Percentiles rank a stretch among this genome's conserved stretches.
Evolutionary conservation across 2,888 invertebrate species (phyloP).

Genomic region (Cheiracanthium punctorium): DNA sequence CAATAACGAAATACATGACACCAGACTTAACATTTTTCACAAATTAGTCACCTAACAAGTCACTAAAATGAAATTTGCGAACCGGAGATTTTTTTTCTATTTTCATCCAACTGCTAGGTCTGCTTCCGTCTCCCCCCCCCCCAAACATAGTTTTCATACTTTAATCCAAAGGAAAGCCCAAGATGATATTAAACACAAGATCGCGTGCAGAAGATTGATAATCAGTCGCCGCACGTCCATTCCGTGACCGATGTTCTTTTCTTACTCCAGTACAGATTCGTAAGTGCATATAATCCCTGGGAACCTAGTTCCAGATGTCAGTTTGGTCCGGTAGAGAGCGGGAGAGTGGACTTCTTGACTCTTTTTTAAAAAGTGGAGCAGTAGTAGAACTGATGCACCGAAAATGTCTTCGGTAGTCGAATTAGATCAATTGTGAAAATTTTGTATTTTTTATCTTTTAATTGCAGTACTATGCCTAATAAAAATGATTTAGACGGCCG

Average conservation of each 20-base stretch:
- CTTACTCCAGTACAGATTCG: not conserved
- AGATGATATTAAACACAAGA: not conserved
- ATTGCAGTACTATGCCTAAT: too few relatives aligned
- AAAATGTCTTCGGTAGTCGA: too few relatives aligned
- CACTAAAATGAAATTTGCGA: too few relatives aligned
- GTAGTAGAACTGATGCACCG: not conserved
- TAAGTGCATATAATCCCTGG: not conserved
- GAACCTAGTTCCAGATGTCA: not conserved
- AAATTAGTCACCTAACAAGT: too few relatives aligned
- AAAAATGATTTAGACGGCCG: too few relatives aligned
- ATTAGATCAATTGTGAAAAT: too few relatives aligned
- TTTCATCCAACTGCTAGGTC: too few relatives aligned
- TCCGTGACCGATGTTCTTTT: not conserved
- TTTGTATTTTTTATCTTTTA: too few relatives aligned
- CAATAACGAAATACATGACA: too few relatives aligned
- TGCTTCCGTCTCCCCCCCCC: not conserved
- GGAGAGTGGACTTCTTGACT: not conserved
- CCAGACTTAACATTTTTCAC: too few relatives aligned
- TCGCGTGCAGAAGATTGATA: not conserved
- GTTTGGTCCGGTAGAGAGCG: not conserved
- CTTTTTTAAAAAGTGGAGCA: not conserved
- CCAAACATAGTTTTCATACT: not conserved
- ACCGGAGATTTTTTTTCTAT: too few relatives aligned
- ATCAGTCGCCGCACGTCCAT: slow-evolving; percentile 2
- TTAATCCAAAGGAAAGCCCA: not conserved